These are phyloP conservation scores for Athalia rosae DNA, from an alignment of 2,888 invertebrate genomes.

Conservation along the genomic window DNA sequence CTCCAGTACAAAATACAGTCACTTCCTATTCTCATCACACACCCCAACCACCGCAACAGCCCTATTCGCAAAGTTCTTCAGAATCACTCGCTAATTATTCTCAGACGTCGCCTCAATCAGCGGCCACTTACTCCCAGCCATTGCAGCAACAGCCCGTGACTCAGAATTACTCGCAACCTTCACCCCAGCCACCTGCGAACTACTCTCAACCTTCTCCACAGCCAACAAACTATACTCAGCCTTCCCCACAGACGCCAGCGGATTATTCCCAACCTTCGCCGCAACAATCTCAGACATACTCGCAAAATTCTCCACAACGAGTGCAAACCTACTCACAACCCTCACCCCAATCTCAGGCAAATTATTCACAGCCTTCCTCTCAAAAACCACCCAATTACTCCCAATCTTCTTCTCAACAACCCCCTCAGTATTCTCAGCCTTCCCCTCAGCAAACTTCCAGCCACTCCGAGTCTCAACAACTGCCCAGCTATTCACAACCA, in stretches of 20 bases:
- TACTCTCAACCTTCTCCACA: conserved; percentile 67
- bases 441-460: conserved; percentile 55
- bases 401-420: conserved; percentile 58
- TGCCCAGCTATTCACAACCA: conserved; percentile 58
- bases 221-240: conserved; percentile 66
- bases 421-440: conserved; percentile 60
- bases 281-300: conserved; percentile 50
- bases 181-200: conserved; percentile 54
- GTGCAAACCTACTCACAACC: conserved; percentile 57
- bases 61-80: conserved; percentile 62
- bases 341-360: conserved; percentile 68
- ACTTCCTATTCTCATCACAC: conserved; percentile 64
- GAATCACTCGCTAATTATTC: conserved; percentile 50
- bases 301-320: conserved; percentile 60
- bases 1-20: conserved; percentile 57
- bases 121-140: conserved; percentile 45
- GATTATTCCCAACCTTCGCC: conserved; percentile 44
- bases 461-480: conserved; percentile 44
- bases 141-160: conserved; percentile 52
- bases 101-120: conserved; percentile 39
- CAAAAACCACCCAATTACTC: conserved; percentile 75
- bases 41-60: conserved; percentile 58
- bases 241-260: conserved; percentile 45
- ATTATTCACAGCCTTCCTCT: conserved; percentile 75
- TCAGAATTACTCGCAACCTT: conserved; percentile 55